Base-by-base conservation (phyloP, 2,113 vertebrate species). In the Leucoraja erinaceus region DNA sequence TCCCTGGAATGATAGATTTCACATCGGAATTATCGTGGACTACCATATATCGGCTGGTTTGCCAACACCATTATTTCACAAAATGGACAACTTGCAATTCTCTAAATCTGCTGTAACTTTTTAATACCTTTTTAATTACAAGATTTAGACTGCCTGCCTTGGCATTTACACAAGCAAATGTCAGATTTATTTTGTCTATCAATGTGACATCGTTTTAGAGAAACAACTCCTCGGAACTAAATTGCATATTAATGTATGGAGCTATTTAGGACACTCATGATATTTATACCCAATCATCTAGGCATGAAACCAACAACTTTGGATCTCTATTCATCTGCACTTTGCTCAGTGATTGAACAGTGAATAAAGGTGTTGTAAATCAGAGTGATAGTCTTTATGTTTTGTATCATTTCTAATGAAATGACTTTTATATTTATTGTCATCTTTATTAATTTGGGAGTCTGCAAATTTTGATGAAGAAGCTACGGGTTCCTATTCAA, bases 101-200 rank as follows among this genome's bases (percentile, higher is more conserved):
- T 66, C 18, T 88, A 88, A 88, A 63, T 61, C 28, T n/a, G 28
- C 31, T 31, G 83, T 31, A 88, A 88, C 14, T 88, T 59, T 59
- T 63, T 66, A 88, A 88, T 88, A 56, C 83, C 56, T n/a, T 88
- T 88, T 63, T 88, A 88, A 66, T 88, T 31, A 88, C 59, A 88
- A 88, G 61, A 12, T 63, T 88, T 33, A 88, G 28, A 25, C 63
- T 88, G 63, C 59, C 28, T 63, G 28, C 28, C 83, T 88, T 88
- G 83, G 59, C 83, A 63, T 88, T 63, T 63, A 88, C 28, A 6
- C 59, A 88, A n/a, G 83, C 81, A 88, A 25, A 59, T 2, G 12
- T 63, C 83, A 86, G 59, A 86, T 86, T 63, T 63, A 86, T 59
- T 63, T 61, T 86, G 25, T 63, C 56, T 63, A 61, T 31, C 59